Base-by-base conservation (phyloP, 2,113 vertebrate species). In the Ptilonorhynchus violaceus region DNA sequence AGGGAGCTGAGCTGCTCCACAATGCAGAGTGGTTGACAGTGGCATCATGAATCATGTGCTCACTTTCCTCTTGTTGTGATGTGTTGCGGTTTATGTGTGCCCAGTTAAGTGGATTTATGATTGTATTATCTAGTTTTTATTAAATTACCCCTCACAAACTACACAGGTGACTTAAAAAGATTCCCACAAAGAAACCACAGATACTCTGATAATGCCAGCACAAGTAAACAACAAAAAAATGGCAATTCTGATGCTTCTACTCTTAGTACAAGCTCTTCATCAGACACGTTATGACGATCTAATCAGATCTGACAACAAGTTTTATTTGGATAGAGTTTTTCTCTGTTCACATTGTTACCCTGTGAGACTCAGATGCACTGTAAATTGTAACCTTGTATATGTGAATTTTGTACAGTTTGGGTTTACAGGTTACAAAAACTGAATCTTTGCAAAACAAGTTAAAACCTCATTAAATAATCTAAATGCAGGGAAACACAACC, bases 21-120 rank as follows among this genome's bases (percentile, higher is more conserved):
- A 22, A 0, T 0, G 1, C 3, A 2, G 52, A 21, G 33, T 11
- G 18, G 4, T 50, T 85, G 79, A 31, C 42, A 39, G 28, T 33
- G 52, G 13, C 49, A 39, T 46, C 25, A 5, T 63, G 14, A 27
- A 13, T 75, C 11, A 5, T 41, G 22, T 55, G 35, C 63, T 89
- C 37, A 14, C 35, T 88, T 85, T 33, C 56, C 82, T 25, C 39
- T 70, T 53, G 1, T 19, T 62, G 50, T 2, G 3, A 31, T 21
- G 12, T 64, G 2, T 62, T 84, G 37, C 16, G 39, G 41, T 58
- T 85, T 49, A 4, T 4, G 1, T 39, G 39, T 85, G 28, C 23
- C 35, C 1, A 2, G 8, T 80, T 69, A 77, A 53, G n/a, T 66
- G 46, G 55, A 37, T 74, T 87, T 74, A 35, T 83, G 64, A 31